phyloP scores from a whole-genome alignment of 1,140 invertebrate species.

The Lasioglossum baleicum region DNA sequence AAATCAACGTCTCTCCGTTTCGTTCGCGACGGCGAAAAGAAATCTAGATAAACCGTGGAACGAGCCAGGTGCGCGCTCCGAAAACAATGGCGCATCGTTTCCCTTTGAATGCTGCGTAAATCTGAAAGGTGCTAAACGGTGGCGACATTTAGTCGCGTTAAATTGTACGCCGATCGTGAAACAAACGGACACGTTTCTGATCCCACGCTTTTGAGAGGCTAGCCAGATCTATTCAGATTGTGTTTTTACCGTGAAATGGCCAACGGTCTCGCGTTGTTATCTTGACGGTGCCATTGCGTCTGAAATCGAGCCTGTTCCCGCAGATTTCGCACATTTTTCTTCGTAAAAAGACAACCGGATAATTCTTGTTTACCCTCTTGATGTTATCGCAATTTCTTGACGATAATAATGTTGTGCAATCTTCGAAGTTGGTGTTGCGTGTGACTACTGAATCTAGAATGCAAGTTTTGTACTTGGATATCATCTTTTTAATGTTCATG shows the following conservation, averaged over 20 bases:
- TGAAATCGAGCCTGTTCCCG: too few species aligned
- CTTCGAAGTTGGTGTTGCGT: too few species aligned
- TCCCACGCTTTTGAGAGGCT: background rate
- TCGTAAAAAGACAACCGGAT: too few species aligned
- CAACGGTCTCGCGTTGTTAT: background rate
- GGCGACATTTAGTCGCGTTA: constrained; percentile 6
- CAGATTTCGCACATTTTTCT: too few species aligned
- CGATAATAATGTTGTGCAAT: too few species aligned
- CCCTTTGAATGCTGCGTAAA: background rate
- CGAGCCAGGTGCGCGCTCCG: background rate
- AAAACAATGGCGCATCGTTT: constrained; percentile 33
- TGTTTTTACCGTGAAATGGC: background rate
- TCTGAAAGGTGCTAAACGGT: constrained; percentile 17
- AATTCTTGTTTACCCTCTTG: too few species aligned
- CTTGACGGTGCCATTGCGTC: background rate
- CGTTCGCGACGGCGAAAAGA: background rate
- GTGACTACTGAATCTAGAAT: too few species aligned
- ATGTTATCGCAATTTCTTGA: too few species aligned
- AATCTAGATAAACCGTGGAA: constrained; percentile 7
- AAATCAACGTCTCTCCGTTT: background rate
- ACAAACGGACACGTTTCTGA: background rate
- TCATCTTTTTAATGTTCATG: too few species aligned
- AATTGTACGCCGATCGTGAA: constrained; percentile 4
- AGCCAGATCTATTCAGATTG: background rate
- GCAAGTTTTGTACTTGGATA: too few species aligned